Conservation (phyloP, 37 sponge, comb jelly and placozoan species). For the Halisarca cf. caerulea region DNA sequence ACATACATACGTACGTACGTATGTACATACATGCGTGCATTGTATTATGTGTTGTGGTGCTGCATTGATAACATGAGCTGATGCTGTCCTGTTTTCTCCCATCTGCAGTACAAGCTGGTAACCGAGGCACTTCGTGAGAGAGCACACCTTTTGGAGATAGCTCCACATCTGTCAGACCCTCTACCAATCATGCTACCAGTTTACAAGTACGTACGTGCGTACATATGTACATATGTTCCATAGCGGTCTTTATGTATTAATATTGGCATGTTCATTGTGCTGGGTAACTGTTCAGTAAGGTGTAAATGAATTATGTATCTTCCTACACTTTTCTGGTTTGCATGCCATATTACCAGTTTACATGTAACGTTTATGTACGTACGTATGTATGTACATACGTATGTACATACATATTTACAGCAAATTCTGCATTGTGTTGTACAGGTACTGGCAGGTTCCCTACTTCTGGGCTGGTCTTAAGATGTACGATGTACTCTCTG, state of each 20-base stretch:
- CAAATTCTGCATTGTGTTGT: neutral
- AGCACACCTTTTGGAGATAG: conserved; percentile 87
- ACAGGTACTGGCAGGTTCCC: conserved; percentile 97
- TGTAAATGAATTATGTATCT: too few relatives aligned
- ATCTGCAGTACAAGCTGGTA: conserved; percentile 83
- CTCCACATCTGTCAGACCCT: conserved; percentile 92
- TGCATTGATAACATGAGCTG: too few relatives aligned
- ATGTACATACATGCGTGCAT: neutral
- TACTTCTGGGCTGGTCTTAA: conserved; percentile 97
- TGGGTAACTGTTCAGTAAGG: too few relatives aligned
- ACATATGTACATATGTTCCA: too few relatives aligned
- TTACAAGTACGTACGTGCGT: conserved; percentile 56
- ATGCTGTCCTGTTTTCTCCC: neutral
- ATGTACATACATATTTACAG: conserved; percentile 10
- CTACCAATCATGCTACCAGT: conserved; percentile 99
- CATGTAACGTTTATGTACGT: neutral
- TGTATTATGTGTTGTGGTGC: too few relatives aligned
- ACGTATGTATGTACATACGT: conserved; percentile 7
- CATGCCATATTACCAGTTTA: too few relatives aligned
- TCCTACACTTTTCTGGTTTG: too few relatives aligned
- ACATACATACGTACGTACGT: neutral
- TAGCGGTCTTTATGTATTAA: too few relatives aligned
- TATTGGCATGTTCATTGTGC: too few relatives aligned
- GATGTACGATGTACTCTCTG: conserved; percentile 95
- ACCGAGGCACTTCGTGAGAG: conserved; percentile 96